These are phyloP conservation scores for Sylvicapra grimmia DNA, from an alignment of 2,113 vertebrate species.

Conservation along the genomic window DNA sequence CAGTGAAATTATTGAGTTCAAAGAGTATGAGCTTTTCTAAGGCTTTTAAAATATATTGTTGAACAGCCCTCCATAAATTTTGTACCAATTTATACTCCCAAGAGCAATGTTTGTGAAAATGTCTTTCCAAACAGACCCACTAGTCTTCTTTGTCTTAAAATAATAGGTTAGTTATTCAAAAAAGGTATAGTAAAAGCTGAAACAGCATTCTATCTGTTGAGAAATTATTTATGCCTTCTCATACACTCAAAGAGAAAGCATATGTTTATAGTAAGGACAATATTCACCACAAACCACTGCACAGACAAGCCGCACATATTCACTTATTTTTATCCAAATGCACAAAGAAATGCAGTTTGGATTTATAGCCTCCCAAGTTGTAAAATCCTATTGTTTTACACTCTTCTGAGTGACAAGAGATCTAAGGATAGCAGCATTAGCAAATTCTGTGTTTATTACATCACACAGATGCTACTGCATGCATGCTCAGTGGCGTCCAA, in stretches of 20 bases:
- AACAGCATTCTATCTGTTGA: background rate
- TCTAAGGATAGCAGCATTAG: background rate
- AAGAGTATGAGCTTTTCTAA: background rate
- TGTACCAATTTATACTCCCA: background rate
- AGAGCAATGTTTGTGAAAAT: conserved; percentile 9
- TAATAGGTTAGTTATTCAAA: background rate
- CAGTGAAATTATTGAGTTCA: background rate
- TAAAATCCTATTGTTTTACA: background rate
- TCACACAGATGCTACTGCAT: background rate
- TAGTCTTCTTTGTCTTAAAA: conserved; percentile 45
- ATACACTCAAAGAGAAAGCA: background rate
- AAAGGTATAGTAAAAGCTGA: background rate
- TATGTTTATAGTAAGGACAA: background rate
- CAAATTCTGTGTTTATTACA: background rate
- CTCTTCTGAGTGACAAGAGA: background rate
- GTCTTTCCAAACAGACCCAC: background rate
- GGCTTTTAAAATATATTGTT: background rate
- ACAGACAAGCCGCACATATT: background rate
- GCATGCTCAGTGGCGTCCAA: background rate
- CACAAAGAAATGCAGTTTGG: background rate
- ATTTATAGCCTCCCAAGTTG: background rate
- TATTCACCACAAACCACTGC: background rate
- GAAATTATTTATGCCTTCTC: conserved; percentile 36
- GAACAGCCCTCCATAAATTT: background rate
- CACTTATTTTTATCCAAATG: background rate